Base-by-base conservation (phyloP, 1,140 invertebrate genomes). In the Drosophila azteca region DNA sequence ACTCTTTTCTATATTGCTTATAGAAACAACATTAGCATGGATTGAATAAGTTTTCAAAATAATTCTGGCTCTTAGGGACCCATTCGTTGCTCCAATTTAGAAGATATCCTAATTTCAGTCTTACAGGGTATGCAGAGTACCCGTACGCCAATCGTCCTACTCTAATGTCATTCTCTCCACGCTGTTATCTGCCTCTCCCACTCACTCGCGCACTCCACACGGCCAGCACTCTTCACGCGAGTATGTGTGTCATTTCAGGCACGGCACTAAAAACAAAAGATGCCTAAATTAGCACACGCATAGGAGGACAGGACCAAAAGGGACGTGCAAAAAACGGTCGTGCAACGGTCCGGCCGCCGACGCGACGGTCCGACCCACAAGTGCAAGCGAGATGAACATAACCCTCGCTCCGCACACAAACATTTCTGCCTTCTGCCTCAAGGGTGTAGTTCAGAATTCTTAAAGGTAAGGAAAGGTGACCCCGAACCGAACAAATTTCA, bases 211-310 rank as follows among this genome's bases (percentile, higher is more conserved):
- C 60, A 53, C 50, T 53, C 43, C 22, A 26, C 22, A 9, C 8
- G 20, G 31, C 15, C 39, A 7, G 31, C 51, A 29, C 51, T 53
- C 39, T 20, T 22, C 51, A 50, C 54, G 60, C 50, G 62, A 54
- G 59, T 57, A 57, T 74, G 59, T 62, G 62, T 82, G 79, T 77
- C 68, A 73, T 78, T 76, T 39, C 44, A 71, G 49, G 49, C 66
- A 65, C 46, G 45, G 45, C 65, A 62, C 50, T 66, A 66, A 62
- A 74, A 66, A 85, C 81, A 85, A 85, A 85, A 78, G 81, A 64
- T 58, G 65, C 74, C 74, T 71, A 85, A 85, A 85, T 85, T 85
- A 85, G 81, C 72, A 77, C 13, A 46, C 43, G 17, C 52, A 43
- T 48, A 13, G 35, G 11, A 39, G 35, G 63, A 85, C 26, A 26